Percentiles rank a stretch among this genome's conserved stretches.
phyloP scores from a whole-genome alignment of 2,888 invertebrate species.

The Thereva nobilitata region DNA sequence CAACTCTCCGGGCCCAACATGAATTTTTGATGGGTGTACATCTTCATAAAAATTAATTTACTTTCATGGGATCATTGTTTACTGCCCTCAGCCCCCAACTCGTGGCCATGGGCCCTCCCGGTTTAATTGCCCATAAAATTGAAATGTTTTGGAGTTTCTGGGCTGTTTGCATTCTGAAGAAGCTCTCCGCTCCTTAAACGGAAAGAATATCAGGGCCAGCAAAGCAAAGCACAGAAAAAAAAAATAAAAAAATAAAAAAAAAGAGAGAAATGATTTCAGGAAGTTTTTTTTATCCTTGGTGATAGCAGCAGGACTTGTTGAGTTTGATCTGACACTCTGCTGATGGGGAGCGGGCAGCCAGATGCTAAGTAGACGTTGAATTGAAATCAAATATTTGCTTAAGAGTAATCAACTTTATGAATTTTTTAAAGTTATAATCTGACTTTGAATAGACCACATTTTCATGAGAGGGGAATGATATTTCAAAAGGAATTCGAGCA shows the following conservation, averaged over 20 bases:
- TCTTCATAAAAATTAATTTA: slow-evolving; percentile 42
- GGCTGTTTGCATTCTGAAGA: slow-evolving; percentile 41
- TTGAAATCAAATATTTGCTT: slow-evolving; percentile 28
- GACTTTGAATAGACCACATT: no score
- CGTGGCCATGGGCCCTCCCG: slow-evolving; percentile 32
- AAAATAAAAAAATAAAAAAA: slow-evolving; percentile 9
- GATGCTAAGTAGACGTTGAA: slow-evolving; percentile 16
- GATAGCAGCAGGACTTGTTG: slow-evolving; percentile 15
- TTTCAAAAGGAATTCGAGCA: no score
- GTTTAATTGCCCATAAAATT: slow-evolving; percentile 42
- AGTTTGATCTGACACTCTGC: slow-evolving; percentile 1
- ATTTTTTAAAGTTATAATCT: not conserved
- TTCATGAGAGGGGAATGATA: no score
- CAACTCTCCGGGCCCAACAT: slow-evolving; percentile 33
- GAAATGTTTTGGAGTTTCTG: slow-evolving; percentile 41
- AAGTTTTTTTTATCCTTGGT: slow-evolving; percentile 15
- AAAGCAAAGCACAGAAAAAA: slow-evolving; percentile 7
- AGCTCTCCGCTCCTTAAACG: not conserved
- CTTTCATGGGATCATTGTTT: slow-evolving; percentile 35
- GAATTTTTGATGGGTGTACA: slow-evolving; percentile 39
- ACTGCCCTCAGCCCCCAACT: slow-evolving; percentile 5
- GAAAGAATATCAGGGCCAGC: not conserved
- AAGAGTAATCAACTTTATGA: slow-evolving; percentile 22
- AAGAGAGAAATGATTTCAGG: slow-evolving; percentile 3
- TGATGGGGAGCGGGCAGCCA: not conserved